Evolutionary conservation across 2,113 vertebrate genomes (phyloP).

Genomic region (Siniperca chuatsi): DNA sequence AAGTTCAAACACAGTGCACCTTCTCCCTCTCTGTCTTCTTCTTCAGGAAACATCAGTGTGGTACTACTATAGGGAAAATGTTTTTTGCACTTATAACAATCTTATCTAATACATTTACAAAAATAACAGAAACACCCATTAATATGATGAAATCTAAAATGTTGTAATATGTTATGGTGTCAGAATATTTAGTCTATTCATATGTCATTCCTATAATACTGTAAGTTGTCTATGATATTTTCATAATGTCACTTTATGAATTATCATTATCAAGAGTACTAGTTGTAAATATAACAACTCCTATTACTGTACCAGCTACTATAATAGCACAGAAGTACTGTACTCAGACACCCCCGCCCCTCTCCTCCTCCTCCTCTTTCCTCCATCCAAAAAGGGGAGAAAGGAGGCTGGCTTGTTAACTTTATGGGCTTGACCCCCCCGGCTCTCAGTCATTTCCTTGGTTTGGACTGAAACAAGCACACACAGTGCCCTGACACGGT

Average conservation of each 20-base stretch:
- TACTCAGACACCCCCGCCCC: conserved; percentile 3
- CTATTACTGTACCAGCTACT: neutral
- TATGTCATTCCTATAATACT: neutral
- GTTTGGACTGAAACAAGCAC: conserved; percentile 46
- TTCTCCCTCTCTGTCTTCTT: neutral
- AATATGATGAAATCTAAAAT: neutral
- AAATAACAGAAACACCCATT: neutral
- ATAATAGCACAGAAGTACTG: conserved; percentile 8
- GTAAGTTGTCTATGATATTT: neutral
- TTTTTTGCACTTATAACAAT: neutral
- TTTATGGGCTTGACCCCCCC: conserved; percentile 72
- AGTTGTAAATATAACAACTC: neutral
- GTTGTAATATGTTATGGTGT: neutral
- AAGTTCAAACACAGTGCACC: neutral
- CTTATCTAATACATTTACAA: neutral
- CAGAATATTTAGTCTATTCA: neutral
- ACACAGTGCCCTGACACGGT: conserved; percentile 56
- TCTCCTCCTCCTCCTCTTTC: conserved; percentile 37
- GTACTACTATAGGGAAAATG: neutral
- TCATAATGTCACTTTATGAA: neutral
- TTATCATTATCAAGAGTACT: neutral
- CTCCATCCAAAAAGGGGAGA: conserved; percentile 54
- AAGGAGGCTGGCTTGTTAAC: conserved; percentile 74
- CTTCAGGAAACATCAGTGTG: neutral
- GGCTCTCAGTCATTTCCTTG: conserved; percentile 68